Conservation (phyloP, 2,113 vertebrate genomes). For the Caracal caracal region DNA sequence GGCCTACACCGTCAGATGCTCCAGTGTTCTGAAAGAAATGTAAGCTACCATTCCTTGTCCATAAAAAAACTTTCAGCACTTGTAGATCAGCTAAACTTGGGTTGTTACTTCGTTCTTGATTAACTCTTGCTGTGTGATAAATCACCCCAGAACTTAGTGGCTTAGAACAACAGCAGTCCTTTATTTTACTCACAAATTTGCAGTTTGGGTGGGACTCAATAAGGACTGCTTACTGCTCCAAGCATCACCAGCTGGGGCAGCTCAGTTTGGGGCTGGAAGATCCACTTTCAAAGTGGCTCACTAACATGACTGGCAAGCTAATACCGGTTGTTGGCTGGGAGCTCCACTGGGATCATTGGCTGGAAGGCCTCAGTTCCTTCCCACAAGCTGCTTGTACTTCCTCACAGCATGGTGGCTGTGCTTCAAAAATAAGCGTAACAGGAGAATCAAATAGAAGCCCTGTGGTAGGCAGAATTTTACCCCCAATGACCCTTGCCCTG, state of each 20-base stretch:
- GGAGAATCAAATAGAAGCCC: not conserved
- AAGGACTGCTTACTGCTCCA: not conserved
- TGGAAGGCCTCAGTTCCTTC: not conserved
- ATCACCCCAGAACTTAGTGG: not conserved
- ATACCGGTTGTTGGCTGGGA: not conserved
- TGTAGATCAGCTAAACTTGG: not conserved
- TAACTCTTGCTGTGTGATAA: not conserved
- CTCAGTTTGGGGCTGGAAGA: not conserved
- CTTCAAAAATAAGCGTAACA: not conserved
- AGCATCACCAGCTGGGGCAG: not conserved
- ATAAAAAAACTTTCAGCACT: not conserved
- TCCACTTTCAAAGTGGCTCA: not conserved
- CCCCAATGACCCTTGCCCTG: not conserved
- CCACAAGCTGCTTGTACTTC: not conserved
- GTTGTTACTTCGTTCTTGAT: not conserved
- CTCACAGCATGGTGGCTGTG: not conserved
- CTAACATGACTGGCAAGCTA: not conserved
- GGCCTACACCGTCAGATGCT: not conserved
- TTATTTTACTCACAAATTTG: slow-evolving; percentile 36
- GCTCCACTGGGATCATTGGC: not conserved
- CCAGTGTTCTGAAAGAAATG: not conserved
- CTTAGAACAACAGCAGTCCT: not conserved
- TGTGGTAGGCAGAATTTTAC: slow-evolving; percentile 5
- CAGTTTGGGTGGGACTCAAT: not conserved
- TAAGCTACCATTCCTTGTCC: not conserved